Evolutionary conservation across 1,140 invertebrate species (phyloP).

Genomic region (Acromyrmex charruanus): DNA sequence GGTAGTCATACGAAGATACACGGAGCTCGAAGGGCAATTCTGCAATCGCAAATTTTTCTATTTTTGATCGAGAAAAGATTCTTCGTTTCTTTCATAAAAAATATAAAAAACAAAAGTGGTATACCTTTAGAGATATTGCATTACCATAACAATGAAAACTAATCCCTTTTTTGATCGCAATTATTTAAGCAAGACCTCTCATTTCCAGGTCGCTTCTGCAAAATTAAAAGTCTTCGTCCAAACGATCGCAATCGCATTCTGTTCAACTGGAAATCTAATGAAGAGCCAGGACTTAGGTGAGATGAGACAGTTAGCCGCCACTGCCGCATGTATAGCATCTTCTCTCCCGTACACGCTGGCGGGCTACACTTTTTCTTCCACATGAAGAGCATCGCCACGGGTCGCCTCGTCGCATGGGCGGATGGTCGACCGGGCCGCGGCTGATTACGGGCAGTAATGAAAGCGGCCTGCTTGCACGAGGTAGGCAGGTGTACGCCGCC

Average conservation of each 20-base stretch:
- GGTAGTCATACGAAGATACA: not conserved
- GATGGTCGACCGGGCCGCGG: constrained; percentile 50
- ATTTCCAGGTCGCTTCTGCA: not conserved
- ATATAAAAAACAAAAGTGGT: not conserved
- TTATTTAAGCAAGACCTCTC: not conserved
- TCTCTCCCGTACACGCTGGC: constrained; percentile 45
- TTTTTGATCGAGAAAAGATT: too few species aligned
- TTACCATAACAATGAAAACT: too few species aligned
- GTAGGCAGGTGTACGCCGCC: constrained; percentile 48
- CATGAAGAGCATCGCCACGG: constrained; percentile 46
- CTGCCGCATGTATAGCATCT: constrained; percentile 30
- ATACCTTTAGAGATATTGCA: not conserved
- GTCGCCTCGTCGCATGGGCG: constrained; percentile 59
- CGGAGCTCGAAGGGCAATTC: not conserved
- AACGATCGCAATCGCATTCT: not conserved
- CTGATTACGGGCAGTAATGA: constrained; percentile 81
- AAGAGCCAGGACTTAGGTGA: constrained; percentile 33
- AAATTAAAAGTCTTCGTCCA: not conserved
- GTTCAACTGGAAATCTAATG: not conserved
- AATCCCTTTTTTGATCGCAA: too few species aligned
- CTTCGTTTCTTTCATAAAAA: not conserved
- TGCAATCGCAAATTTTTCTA: too few species aligned
- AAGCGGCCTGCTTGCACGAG: constrained; percentile 76
- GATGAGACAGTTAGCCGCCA: not conserved
- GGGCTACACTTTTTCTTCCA: constrained; percentile 76